Evolutionary conservation across 2,113 vertebrate species (phyloP), one percentile per base, ranked within the genome.

Genomic region (Phycodurus eques): DNA sequence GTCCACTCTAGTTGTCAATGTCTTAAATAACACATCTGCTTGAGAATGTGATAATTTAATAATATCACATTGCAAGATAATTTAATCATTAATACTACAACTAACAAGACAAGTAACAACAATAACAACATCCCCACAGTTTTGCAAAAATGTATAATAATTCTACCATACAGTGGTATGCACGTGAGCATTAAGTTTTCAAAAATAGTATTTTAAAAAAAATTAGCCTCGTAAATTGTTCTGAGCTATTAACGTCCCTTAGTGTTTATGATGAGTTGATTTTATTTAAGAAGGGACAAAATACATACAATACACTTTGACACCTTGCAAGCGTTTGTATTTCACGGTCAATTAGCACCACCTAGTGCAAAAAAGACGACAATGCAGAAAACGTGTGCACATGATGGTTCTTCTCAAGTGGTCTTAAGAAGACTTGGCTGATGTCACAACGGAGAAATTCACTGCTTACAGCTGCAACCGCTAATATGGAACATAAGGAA

Each of bases 321-420:
- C 71, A 43, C 35, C 5, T 63, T 6, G 15, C 9, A 4, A n/a
- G 35, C 1, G 42, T 20, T 69, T 72, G 12, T n/a, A 80, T 88
- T 89, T 33, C 20, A 51, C 70, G 83, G 74, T 80, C 79, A 75
- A 11, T 65, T 71, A 63, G 62, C 76, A 86, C 88, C 90, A 88
- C 85, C 88, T 90, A 88, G 90, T 81, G 90, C 84, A 0, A 0
- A 66, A 79, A 73, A 0, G 0, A 39, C 33, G 14, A 49, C 70
- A 66, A 0, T 54, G 1, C 46, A 79, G 4, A 22, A 44, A n/a
- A n/a, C 44, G 42, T 46, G 42, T 8, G 20, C n/a, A 31, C 0
- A 1, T 60, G 56, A 0, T 42, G 35, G 54, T 64, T 13, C 4
- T n/a, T 31, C 39, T 39, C 31, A 9, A 56, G 12, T 3, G 11